Evolutionary conservation across 2,797 vertebrate species (phyloP), one percentile per base, ranked within the genome.

Genomic region (Synanceia verrucosa): DNA sequence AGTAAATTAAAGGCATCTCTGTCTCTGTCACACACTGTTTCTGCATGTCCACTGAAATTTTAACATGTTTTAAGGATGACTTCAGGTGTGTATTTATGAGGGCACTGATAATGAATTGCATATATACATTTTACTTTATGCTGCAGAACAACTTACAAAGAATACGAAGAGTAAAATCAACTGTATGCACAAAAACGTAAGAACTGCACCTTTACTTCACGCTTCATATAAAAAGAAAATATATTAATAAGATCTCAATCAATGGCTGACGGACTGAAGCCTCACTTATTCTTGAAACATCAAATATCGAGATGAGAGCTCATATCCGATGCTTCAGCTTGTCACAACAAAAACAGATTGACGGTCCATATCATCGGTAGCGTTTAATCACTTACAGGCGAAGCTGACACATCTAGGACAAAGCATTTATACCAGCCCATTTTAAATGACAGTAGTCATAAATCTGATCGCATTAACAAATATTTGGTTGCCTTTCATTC

Each of bases 1-100:
- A 80, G 78, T 78, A 85, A 60, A 79, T 90, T 88, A 83, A 80
- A 86, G 67, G 58, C 82, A 89, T 88, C 72, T 79, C 82, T 88
- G 81, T 85, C 86, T 81, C 44, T 78, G 73, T 90, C 70, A 80
- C 34, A 34, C 61, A 75, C 51, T 26, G 46, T 51, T 60, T 72
- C 18, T 66, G 73, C 50, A 78, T 81, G 66, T 76, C 72, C 77
- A 83, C 61, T 77, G 31, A 57, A 79, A 65, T 28, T 63, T 65
- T 62, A 78, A 55, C 47, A 73, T 59, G 50, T 19, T 23, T 79
- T 56, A 26, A 34, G 8, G 68, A 73, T 1, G 56, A 46, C 39
- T 61, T 86, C 60, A 50, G 67, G 63, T 48, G 16, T 56, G 6
- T 29, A 12, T 55, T 10, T 43, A n/a, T 26, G 3, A 3, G 12